phyloP scores from a whole-genome alignment of 1,140 invertebrate genomes.

The Bombus huntii region DNA sequence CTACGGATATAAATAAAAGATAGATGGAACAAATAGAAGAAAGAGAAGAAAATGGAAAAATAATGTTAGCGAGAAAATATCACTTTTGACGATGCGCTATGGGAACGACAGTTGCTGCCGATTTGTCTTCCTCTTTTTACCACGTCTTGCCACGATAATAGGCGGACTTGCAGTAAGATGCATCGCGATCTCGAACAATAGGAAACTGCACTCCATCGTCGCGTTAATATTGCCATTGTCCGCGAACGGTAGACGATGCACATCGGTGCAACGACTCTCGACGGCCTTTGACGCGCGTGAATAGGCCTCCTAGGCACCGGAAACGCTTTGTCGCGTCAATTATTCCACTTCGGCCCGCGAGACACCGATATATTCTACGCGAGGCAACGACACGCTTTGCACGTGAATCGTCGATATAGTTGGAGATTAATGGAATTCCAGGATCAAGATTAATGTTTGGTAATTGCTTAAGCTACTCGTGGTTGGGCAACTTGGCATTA shows the following conservation, averaged over 20 bases:
- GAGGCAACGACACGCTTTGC: background rate
- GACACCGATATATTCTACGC: constrained; percentile 26
- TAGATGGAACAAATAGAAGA: background rate
- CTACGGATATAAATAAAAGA: no score
- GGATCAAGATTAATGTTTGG: background rate
- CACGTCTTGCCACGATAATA: constrained; percentile 6
- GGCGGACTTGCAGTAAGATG: constrained; percentile 26
- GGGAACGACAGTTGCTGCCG: background rate
- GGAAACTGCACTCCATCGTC: constrained; percentile 38
- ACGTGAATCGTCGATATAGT: background rate
- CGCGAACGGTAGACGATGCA: constrained; percentile 34
- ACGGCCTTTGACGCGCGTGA: constrained; percentile 64
- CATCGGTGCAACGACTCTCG: constrained; percentile 38
- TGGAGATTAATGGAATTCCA: background rate
- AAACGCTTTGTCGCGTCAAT: constrained; percentile 72
- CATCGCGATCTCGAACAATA: constrained; percentile 50
- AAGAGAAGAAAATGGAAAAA: background rate
- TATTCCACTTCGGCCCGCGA: constrained; percentile 57
- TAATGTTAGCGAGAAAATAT: background rate
- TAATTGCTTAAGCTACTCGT: no score
- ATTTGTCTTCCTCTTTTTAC: constrained; percentile 10
- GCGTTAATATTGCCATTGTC: constrained; percentile 68
- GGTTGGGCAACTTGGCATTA: no score
- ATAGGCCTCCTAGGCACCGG: constrained; percentile 60
- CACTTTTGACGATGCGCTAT: no score